Conservation (phyloP, 2,797 vertebrate species). For the Phaenicophaeus curvirostris region DNA sequence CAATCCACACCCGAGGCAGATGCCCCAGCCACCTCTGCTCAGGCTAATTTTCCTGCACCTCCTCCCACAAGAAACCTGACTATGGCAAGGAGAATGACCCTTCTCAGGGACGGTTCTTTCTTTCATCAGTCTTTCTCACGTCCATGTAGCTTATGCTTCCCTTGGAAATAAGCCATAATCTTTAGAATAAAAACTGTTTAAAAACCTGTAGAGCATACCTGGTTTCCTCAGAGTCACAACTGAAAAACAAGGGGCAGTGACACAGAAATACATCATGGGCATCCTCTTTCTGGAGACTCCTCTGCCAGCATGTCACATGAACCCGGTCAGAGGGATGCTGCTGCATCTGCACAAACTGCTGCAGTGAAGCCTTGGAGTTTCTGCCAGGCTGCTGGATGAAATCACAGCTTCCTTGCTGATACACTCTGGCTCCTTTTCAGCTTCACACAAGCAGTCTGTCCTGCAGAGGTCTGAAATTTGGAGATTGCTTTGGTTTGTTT, state of each 20-base stretch:
- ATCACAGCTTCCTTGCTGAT: constrained; percentile 24
- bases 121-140: not conserved
- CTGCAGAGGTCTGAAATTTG: constrained; percentile 1
- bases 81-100: not conserved
- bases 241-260: not conserved
- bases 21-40: not conserved
- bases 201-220: constrained; percentile 40
- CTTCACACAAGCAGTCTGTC: constrained; percentile 10
- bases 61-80: not conserved
- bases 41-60: not conserved
- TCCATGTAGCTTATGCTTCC: not conserved
- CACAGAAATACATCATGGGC: not conserved
- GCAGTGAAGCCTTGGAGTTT: constrained; percentile 12
- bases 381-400: constrained; percentile 18
- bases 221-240: not conserved
- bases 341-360: constrained; percentile 37
- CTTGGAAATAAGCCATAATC: not conserved
- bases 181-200: constrained; percentile 8
- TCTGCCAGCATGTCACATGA: not conserved
- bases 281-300: not conserved
- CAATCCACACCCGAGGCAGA: not conserved
- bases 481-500: not conserved
- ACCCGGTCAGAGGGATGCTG: not conserved
- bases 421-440: constrained; percentile 59
- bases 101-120: not conserved